These are phyloP conservation scores for Hyperoplus immaculatus DNA, from an alignment of 2,797 vertebrate genomes.

Conservation along the genomic window DNA sequence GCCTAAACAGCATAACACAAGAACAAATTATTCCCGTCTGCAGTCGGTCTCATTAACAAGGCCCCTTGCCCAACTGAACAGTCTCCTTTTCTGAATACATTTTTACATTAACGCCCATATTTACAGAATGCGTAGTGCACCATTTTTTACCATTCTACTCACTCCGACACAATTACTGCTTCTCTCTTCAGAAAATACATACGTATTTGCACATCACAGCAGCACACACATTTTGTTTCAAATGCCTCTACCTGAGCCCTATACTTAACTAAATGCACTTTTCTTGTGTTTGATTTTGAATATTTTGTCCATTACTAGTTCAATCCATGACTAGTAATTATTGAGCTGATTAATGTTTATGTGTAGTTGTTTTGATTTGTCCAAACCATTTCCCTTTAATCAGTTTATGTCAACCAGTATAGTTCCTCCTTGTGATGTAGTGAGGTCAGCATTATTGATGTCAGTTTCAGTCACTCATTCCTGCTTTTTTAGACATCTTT, in stretches of 20 bases:
- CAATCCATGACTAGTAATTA: not conserved
- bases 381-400: not conserved
- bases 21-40: too few species aligned
- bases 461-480: not conserved
- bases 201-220: too few species aligned
- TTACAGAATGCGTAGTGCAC: too few species aligned
- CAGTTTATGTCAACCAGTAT: not conserved
- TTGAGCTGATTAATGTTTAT: not conserved
- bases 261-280: not conserved
- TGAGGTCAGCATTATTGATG: not conserved
- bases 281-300: not conserved
- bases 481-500: not conserved
- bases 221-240: not conserved
- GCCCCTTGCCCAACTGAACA: too few species aligned
- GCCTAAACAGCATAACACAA: too few species aligned
- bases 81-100: too few species aligned
- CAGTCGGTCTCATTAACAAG: too few species aligned
- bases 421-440: not conserved
- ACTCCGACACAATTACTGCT: too few species aligned
- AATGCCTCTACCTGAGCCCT: not conserved
- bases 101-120: too few species aligned
- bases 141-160: too few species aligned
- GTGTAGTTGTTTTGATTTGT: not conserved
- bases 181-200: too few species aligned
- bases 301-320: too few species aligned